Evolutionary conservation across 2,888 invertebrate genomes (phyloP), one percentile per base, ranked within the genome.

Genomic region (Sesia bembeciformis): DNA sequence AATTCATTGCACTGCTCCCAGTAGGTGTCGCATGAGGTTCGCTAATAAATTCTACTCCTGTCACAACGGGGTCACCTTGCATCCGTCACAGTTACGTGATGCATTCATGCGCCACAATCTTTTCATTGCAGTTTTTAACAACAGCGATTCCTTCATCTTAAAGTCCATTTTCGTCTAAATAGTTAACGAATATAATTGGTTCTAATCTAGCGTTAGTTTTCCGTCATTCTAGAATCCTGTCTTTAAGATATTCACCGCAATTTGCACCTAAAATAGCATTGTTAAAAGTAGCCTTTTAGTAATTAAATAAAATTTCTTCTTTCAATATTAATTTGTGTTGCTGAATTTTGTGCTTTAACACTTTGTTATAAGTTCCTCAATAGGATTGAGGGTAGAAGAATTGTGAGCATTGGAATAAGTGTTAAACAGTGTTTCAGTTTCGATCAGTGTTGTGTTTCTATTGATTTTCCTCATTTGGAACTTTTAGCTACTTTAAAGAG

Each of bases 11-110:
- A 43, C 7, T 43, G 43, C n/a, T 7, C 5, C 3, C 4, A 3
- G 46, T 46, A 46, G 4, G 23, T 3, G 7, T 23, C 8, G 46
- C 23, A 8, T 46, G n/a, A 46, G 7, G 7, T 7, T 40, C 52
- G 40, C 51, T 52, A 23, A 40, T 8, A 43, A 40, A 49, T 40
- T 40, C 8, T 40, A 52, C 40, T 5, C n/a, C 63, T 65, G 58
- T 65, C 62, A 63, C 63, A 78, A 72, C 69, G 76, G 65, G 80
- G 82, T 82, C 82, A 81, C 78, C 81, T 80, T 77, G 70, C 70
- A 76, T 81, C 77, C 58, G 71, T 68, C 68, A 61, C 69, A 65
- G 59, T 70, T 69, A 72, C 63, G 8, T 67, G 49, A 40, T 40
- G 53, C 56, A 57, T 42, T 52, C 57, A 57, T 51, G 51, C 52